Evolutionary conservation across 2,888 invertebrate species (phyloP).

Genomic region (Drosophila peninsularis): DNA sequence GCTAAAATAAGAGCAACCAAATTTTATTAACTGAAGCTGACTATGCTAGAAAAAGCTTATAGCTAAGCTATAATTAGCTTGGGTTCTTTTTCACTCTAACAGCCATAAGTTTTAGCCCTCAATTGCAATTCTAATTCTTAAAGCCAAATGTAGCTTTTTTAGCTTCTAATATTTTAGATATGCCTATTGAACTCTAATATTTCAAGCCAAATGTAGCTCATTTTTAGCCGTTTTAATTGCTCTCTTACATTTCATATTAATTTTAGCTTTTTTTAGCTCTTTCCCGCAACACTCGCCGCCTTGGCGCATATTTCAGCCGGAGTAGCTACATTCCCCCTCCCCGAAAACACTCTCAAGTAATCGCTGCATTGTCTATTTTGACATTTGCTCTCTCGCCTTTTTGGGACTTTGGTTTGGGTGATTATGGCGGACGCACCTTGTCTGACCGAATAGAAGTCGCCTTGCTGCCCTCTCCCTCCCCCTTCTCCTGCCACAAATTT

Average conservation of each 20-base stretch:
- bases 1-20: too few species aligned
- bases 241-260: neutral
- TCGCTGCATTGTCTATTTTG: slow-evolving; percentile 78
- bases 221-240: neutral
- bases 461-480: neutral
- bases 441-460: slow-evolving; percentile 15
- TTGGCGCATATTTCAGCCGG: neutral
- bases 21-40: too few species aligned
- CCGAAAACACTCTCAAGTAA: slow-evolving; percentile 38
- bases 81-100: neutral
- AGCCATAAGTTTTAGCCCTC: neutral
- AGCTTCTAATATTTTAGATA: too few species aligned
- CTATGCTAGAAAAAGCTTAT: too few species aligned
- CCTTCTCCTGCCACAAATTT: slow-evolving; percentile 77
- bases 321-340: slow-evolving; percentile 1
- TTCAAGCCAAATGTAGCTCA: too few species aligned
- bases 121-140: too few species aligned
- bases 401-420: slow-evolving; percentile 39
- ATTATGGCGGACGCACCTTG: slow-evolving; percentile 51
- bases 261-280: neutral
- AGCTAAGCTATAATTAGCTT: too few species aligned
- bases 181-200: too few species aligned
- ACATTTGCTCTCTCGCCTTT: slow-evolving; percentile 41
- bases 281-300: neutral
- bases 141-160: too few species aligned